Evolutionary conservation across 30 jellyfish, hydroid and myxozoan species (phyloP), one percentile per base, ranked within the genome.

Genomic region (Hydractinia symbiolongicarpus): DNA sequence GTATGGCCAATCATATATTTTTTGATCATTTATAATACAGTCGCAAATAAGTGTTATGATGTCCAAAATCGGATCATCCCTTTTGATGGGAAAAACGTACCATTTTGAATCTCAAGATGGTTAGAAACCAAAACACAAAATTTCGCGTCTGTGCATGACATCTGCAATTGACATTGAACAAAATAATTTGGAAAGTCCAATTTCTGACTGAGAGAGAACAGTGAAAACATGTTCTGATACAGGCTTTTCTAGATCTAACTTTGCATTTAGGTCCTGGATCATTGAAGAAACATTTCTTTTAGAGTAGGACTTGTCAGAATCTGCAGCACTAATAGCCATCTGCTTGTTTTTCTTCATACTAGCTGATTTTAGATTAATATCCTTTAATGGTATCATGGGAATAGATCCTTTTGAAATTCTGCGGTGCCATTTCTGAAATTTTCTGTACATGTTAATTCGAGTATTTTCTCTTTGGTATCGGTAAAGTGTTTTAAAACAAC

Each of bases 201-300:
- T 10, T 67, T 67, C 53, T 19, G 67, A 71, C 5, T 71, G 30
- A 19, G 80, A 71, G 17, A 71, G 53, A 19, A 71, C 80, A 7
- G 80, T 19, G 50, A 19, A 50, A 71, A 71, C 80, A 71, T 71
- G 80, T 71, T 71, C 80, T 19, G 80, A 19, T 19, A 71, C 67
- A 19, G 80, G 60, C 50, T 30, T 30, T 50, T 19, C 55, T 19
- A 50, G 17, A 53, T 71, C 60, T n/a, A 71, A 58, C 50, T 71
- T 71, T 71, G 40, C 60, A 53, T 71, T 71, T 49, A 71, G 60
- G 9, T 71, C 60, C 15, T 71, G 30, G 53, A 71, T 71, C 4
- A 71, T 13, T 15, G 67, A 8, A 15, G 79, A 17, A 21, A 52
- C 79, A 16, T 70, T 52, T 70, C 79, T 70, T 70, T 70, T 70